Percentiles rank a stretch among this genome's conserved stretches.
phyloP scores from a whole-genome alignment of 2,888 invertebrate genomes.

The Perizoma affinitatum region DNA sequence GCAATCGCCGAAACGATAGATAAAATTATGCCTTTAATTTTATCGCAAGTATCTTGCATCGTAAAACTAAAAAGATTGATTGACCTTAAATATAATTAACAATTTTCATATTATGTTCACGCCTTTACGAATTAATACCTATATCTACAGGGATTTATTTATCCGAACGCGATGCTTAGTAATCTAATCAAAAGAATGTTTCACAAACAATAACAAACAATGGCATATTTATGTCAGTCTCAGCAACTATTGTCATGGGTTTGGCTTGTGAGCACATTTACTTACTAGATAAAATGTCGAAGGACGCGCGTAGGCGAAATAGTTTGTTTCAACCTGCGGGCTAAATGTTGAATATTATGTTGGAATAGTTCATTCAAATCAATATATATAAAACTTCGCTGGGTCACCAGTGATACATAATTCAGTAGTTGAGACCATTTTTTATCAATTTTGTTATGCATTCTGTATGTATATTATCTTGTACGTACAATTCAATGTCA shows the following conservation, averaged over 20 bases:
- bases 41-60: neutral
- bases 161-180: neutral
- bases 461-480: neutral
- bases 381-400: too few relatives aligned
- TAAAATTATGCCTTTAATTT: too few relatives aligned
- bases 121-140: too few relatives aligned
- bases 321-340: conserved; percentile 3
- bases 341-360: conserved; percentile 2
- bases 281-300: conserved; percentile 4
- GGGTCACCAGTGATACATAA: neutral
- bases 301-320: conserved; percentile 7
- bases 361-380: too few relatives aligned
- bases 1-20: too few relatives aligned
- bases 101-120: too few relatives aligned
- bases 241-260: neutral
- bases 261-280: neutral
- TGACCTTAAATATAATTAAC: too few relatives aligned
- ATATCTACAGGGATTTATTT: neutral
- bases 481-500: too few relatives aligned
- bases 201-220: conserved; percentile 2
- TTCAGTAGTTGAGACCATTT: neutral
- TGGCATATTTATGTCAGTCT: neutral
- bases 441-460: neutral
- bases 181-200: neutral
- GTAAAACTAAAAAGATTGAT: neutral